Percentiles rank a stretch among this genome's conserved stretches.
These are phyloP conservation scores for Malurus splendens DNA, from an alignment of 2,797 vertebrate genomes.

Conservation along the genomic window DNA sequence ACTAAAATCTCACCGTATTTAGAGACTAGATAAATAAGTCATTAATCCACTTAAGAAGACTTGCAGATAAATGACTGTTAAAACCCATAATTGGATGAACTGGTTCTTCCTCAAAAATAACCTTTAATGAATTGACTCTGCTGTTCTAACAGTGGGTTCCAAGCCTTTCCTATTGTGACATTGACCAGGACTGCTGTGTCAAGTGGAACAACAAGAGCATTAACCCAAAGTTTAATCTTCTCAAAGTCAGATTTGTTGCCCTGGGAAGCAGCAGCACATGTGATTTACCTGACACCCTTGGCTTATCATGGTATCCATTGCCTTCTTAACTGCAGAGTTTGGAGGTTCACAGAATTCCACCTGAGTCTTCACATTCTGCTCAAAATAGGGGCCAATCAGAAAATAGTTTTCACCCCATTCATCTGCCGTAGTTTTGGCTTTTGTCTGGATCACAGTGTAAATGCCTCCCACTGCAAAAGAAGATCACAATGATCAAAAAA, in stretches of 20 bases:
- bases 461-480: conserved; percentile 88
- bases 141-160: background rate
- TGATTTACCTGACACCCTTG: conserved; percentile 86
- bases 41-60: conserved; percentile 58
- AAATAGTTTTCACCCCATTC: conserved; percentile 96
- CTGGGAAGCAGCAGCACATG: background rate
- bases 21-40: conserved; percentile 47
- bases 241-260: conserved; percentile 36
- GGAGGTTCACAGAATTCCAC: conserved; percentile 87
- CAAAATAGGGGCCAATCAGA: conserved; percentile 91
- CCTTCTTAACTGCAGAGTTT: conserved; percentile 74
- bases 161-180: conserved; percentile 15
- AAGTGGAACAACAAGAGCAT: conserved; percentile 53
- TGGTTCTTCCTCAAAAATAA: conserved; percentile 63
- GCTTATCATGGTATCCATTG: conserved; percentile 81
- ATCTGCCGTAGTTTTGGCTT: conserved; percentile 88
- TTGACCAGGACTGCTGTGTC: conserved; percentile 49
- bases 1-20: conserved; percentile 35
- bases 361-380: conserved; percentile 92
- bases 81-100: conserved; percentile 65
- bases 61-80: conserved; percentile 56
- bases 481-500: background rate
- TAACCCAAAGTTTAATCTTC: conserved; percentile 48
- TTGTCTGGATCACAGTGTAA: conserved; percentile 96
- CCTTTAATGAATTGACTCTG: conserved; percentile 57